phyloP scores from a whole-genome alignment of 2,113 vertebrate genomes.

The Phalacrocorax aristotelis region DNA sequence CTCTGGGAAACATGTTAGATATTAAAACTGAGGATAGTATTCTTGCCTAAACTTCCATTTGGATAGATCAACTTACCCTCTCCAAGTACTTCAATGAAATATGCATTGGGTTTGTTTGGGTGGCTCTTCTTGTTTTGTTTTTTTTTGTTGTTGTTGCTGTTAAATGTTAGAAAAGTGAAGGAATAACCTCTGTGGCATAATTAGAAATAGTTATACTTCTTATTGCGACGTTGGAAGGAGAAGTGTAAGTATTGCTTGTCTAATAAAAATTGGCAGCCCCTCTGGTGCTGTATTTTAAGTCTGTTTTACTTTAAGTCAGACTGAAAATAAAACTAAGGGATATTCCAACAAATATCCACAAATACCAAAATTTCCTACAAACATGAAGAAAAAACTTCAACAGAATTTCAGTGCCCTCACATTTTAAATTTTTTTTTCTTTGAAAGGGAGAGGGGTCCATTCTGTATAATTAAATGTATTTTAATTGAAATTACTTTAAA shows the following conservation, averaged over 20 bases:
- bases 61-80: neutral
- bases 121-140: too few relatives aligned
- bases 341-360: neutral
- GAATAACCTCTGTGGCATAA: neutral
- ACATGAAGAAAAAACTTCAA: neutral
- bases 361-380: neutral
- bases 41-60: neutral
- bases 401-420: neutral
- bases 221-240: neutral
- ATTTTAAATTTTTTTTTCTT: neutral
- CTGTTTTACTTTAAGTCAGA: neutral
- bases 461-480: constrained; percentile 18
- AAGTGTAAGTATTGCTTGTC: neutral
- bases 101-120: neutral
- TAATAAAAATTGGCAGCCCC: neutral
- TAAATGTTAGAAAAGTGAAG: neutral
- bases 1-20: neutral
- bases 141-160: neutral
- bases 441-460: neutral
- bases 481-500: constrained; percentile 5
- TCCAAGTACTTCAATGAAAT: neutral
- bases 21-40: neutral
- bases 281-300: neutral
- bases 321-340: neutral
- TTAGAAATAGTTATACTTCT: neutral